phyloP scores from a whole-genome alignment of 37 sponge, comb jelly and placozoan species.

The Ianthella basta region DNA sequence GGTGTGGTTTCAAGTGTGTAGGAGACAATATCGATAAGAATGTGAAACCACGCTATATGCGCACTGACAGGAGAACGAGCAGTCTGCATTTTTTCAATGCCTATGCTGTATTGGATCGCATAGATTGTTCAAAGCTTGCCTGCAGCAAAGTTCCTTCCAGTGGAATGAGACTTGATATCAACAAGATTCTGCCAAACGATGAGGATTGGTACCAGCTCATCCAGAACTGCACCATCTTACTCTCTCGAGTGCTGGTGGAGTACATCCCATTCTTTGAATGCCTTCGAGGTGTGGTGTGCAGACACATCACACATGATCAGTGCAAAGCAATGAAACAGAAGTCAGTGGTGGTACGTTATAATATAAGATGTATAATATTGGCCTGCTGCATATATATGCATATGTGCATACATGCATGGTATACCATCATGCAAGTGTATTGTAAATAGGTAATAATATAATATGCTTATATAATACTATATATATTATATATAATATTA shows the following conservation, averaged over 20 bases:
- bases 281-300: not conserved
- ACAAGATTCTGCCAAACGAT: not conserved
- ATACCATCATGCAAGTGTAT: too few relatives aligned
- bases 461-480: too few relatives aligned
- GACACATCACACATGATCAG: not conserved
- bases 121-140: not conserved
- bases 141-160: not conserved
- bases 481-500: too few relatives aligned
- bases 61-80: not conserved
- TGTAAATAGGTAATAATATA: too few relatives aligned
- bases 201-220: not conserved
- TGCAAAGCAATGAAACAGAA: not conserved
- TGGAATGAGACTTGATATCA: not conserved
- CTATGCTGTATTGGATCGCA: not conserved
- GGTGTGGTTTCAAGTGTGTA: slow-evolving; percentile 11
- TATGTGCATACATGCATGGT: not conserved
- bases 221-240: not conserved
- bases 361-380: too few relatives aligned
- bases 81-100: slow-evolving; percentile 6
- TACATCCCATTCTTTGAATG: not conserved
- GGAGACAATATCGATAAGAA: slow-evolving; percentile 4
- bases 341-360: slow-evolving; percentile 3
- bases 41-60: slow-evolving; percentile 1
- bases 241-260: not conserved
- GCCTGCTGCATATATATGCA: not conserved